Percentiles rank a stretch among this genome's conserved stretches.
Conservation (phyloP, 2,113 vertebrate species). For the Ammodramus savannarum region DNA sequence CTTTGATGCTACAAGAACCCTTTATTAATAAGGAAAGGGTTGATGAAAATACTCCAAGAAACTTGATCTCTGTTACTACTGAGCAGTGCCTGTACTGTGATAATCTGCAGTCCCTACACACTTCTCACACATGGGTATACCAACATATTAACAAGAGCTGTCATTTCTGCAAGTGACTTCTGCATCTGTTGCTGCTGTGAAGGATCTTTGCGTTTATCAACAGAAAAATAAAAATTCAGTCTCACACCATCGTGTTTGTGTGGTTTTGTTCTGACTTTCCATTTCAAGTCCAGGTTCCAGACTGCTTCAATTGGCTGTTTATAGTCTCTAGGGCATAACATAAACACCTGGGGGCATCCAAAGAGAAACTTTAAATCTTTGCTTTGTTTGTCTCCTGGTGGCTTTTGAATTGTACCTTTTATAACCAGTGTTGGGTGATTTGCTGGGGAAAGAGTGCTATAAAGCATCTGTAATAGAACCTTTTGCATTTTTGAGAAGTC, state of each 20-base stretch:
- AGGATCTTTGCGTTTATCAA: constrained; percentile 15
- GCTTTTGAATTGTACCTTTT: background rate
- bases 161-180: background rate
- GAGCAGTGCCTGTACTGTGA: constrained; percentile 58
- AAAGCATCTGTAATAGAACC: background rate
- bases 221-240: constrained; percentile 50
- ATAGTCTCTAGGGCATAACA: background rate
- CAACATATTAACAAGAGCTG: background rate
- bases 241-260: background rate
- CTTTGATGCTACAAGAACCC: background rate
- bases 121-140: background rate
- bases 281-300: background rate
- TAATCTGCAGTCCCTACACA: background rate
- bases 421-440: background rate
- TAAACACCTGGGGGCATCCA: fast-evolving
- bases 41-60: constrained; percentile 15
- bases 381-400: background rate
- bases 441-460: background rate
- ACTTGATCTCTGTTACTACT: constrained; percentile 51
- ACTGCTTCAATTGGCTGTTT: background rate
- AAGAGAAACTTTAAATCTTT: background rate
- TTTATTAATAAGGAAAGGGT: constrained; percentile 33
- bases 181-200: constrained; percentile 41
- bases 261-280: background rate
- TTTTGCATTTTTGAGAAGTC: background rate